Evolutionary conservation across 2,888 invertebrate species (phyloP).

Genomic region (Beris morrisii): DNA sequence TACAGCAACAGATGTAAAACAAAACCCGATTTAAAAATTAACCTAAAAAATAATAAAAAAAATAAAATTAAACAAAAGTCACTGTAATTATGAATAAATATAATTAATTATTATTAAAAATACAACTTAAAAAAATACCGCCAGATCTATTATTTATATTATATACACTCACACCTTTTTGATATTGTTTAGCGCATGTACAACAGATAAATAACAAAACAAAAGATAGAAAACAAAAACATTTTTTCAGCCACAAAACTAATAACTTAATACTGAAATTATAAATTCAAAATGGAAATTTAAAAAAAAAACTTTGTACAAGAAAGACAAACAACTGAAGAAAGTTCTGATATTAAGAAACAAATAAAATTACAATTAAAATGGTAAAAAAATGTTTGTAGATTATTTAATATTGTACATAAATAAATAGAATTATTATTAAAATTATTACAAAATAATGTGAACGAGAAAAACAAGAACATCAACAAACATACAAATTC

Average conservation of each 20-base stretch:
- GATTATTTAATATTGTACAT: slow-evolving; percentile 7
- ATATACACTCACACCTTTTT: too few species aligned
- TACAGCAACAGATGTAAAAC: slow-evolving; percentile 15
- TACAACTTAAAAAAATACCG: too few species aligned
- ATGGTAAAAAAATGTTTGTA: background rate
- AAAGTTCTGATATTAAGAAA: background rate
- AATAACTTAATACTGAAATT: background rate
- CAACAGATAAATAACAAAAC: too few species aligned
- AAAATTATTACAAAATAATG: background rate
- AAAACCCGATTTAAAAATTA: slow-evolving; percentile 1
- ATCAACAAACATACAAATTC: background rate
- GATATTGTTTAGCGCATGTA: too few species aligned
- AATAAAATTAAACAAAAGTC: too few species aligned
- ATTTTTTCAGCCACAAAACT: slow-evolving; percentile 3
- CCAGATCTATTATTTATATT: too few species aligned
- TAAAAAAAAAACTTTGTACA: background rate
- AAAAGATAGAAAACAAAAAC: background rate
- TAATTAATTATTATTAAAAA: too few species aligned
- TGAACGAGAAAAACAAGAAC: background rate
- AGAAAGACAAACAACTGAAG: background rate
- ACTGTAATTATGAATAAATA: too few species aligned
- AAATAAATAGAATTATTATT: background rate
- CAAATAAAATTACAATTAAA: background rate
- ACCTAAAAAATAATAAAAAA: too few species aligned
- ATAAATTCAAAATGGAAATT: background rate